Evolutionary conservation across 2,797 vertebrate genomes (phyloP).

Genomic region (Sebastes hopkinsi): DNA sequence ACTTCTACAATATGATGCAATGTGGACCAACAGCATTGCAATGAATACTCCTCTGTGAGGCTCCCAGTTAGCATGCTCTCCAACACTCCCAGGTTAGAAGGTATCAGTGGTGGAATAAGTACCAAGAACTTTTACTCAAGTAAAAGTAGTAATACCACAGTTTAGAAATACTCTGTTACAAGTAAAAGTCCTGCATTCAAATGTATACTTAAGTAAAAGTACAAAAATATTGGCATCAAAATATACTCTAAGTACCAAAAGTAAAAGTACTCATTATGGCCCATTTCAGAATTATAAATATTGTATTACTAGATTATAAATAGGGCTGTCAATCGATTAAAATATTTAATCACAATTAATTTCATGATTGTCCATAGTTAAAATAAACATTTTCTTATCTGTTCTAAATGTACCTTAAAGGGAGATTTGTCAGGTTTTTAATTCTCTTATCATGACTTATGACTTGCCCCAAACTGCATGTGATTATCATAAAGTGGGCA

Average conservation of each 20-base stretch:
- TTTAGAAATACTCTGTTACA: neutral
- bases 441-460: no score
- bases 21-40: neutral
- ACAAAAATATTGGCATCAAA: neutral
- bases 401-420: no score
- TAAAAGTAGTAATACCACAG: neutral
- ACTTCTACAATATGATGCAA: conserved; percentile 37
- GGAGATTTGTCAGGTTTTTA: no score
- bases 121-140: neutral
- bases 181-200: neutral
- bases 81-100: neutral
- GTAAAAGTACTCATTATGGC: neutral
- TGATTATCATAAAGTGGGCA: no score
- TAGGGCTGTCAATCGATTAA: no score
- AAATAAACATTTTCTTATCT: no score
- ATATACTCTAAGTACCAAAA: neutral
- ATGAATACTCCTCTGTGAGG: neutral
- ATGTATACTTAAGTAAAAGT: neutral
- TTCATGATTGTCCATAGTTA: no score
- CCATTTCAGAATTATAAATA: neutral
- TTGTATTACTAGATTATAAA: neutral
- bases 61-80: neutral
- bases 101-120: neutral
- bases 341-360: no score
- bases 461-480: no score